Percentiles rank a stretch among this genome's conserved stretches.
phyloP scores from a whole-genome alignment of 1,140 invertebrate genomes.

The Musca vetustissima region DNA sequence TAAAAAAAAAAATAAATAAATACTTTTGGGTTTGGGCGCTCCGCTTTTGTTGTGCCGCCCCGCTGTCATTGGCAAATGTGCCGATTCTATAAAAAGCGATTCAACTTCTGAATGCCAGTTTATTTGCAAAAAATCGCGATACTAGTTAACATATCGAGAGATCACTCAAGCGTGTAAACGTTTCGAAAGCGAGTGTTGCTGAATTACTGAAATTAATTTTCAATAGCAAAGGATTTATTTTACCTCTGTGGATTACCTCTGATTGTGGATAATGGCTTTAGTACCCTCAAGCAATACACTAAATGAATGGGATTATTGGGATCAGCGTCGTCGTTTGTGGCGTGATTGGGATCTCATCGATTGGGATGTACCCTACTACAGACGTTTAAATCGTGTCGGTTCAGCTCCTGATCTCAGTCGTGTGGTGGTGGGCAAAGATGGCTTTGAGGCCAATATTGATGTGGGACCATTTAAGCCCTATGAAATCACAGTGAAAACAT shows the following conservation, averaged over 20 bases:
- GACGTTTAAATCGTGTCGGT: slow-evolving; percentile 46
- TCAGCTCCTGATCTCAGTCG: slow-evolving; percentile 51
- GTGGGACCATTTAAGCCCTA: slow-evolving; percentile 74
- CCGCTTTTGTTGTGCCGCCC: background rate
- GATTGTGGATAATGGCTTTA: slow-evolving; percentile 39
- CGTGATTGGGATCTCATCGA: slow-evolving; percentile 51
- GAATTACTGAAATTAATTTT: background rate
- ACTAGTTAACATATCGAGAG: slow-evolving; percentile 39
- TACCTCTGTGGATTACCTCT: background rate
- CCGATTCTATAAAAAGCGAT: slow-evolving; percentile 42
- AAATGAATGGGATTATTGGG: slow-evolving; percentile 53
- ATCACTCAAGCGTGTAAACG: slow-evolving; percentile 16
- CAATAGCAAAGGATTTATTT: background rate
- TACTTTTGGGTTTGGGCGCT: slow-evolving; percentile 5
- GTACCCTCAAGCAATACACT: slow-evolving; percentile 41
- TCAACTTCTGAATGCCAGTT: slow-evolving; percentile 38
- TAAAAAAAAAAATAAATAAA: no score
- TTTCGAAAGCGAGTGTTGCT: slow-evolving; percentile 12
- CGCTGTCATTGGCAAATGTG: no score
- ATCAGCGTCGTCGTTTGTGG: slow-evolving; percentile 51
- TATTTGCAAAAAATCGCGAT: slow-evolving; percentile 48
- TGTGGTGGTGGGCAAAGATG: slow-evolving; percentile 59
- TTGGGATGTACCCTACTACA: slow-evolving; percentile 51
- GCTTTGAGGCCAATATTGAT: slow-evolving; percentile 65
- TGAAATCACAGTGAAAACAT: slow-evolving; percentile 68